These are phyloP conservation scores for Suncus etruscus DNA, from an alignment of 2,113 vertebrate species.

Conservation along the genomic window DNA sequence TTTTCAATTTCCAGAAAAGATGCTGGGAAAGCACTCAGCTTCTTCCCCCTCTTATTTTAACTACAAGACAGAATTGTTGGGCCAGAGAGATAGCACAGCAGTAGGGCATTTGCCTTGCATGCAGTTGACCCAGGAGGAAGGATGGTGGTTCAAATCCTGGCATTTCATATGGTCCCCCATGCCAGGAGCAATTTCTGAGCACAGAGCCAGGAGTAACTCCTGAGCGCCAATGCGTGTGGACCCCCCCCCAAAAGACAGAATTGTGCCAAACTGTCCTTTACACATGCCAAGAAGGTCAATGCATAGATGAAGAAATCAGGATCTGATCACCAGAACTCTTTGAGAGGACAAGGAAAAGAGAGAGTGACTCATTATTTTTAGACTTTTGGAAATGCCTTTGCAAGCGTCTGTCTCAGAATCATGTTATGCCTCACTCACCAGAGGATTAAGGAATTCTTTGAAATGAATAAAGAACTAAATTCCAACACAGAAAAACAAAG, in stretches of 20 bases:
- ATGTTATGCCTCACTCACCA: neutral
- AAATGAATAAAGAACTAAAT: slow-evolving; percentile 52
- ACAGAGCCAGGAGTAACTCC: too few relatives aligned
- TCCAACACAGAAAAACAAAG: slow-evolving; percentile 10
- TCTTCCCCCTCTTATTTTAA: neutral
- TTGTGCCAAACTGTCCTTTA: neutral
- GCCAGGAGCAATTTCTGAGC: too few relatives aligned
- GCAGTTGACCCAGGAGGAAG: too few relatives aligned
- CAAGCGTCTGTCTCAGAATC: neutral
- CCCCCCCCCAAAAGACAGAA: neutral
- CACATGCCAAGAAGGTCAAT: neutral
- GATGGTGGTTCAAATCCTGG: too few relatives aligned
- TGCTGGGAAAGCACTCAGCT: neutral
- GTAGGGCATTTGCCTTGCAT: too few relatives aligned
- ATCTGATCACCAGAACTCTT: neutral
- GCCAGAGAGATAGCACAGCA: neutral
- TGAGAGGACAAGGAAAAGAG: neutral
- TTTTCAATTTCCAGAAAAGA: neutral
- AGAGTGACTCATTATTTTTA: neutral
- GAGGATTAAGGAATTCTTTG: neutral
- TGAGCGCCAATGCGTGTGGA: too few relatives aligned
- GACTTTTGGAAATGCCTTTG: neutral
- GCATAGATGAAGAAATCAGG: fast-evolving
- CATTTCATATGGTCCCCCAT: too few relatives aligned
- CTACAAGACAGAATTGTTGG: neutral